Base-by-base conservation (phyloP, 2,888 invertebrate species). In the Microchrysa polita region DNA sequence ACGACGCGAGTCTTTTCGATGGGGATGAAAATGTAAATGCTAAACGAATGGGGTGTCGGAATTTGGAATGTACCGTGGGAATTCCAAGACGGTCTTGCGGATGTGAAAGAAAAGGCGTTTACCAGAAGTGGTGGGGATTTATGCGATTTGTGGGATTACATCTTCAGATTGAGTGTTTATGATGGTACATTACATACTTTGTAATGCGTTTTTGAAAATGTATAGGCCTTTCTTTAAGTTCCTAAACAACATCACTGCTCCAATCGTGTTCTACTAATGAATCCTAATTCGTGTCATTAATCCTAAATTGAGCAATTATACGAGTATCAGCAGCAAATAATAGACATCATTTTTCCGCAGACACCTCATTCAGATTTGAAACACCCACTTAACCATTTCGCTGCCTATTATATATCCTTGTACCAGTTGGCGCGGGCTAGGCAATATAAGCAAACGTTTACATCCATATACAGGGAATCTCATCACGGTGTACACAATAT, bases 391-490 rank as follows among this genome's bases (percentile, higher is more conserved):
- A 55, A 34, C 34, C 60, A 12, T 16, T 27, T 27, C 12, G 27
- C 60, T 27, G 34, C 14, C 22, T 10, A 16, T n/a, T n/a, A n/a
- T n/a, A n/a, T 16, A 42, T 34, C 40, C 42, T n/a, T 18, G n/a
- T 61, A n/a, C 65, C 65, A 65, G 65, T 48, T n/a, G n/a, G n/a
- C 48, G 10, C 48, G 18, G 20, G 42, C 27, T 44, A 65, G 10
- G 27, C 44, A 27, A 16, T 42, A 48, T n/a, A n/a, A n/a, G n/a
- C n/a, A n/a, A n/a, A n/a, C n/a, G n/a, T n/a, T n/a, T n/a, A n/a
- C 23, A 65, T 65, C 65, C 65, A n/a, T n/a, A n/a, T 44, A 16
- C 12, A 34, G 27, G 22, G 44, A 22, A 18, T 12, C 22, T 14
- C 44, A 1, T n/a, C n/a, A 10, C 20, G 65, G 22, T 44, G 14